Evolutionary conservation across 2,797 vertebrate genomes (phyloP), one percentile per base, ranked within the genome.

Genomic region (Gouania willdenowi): DNA sequence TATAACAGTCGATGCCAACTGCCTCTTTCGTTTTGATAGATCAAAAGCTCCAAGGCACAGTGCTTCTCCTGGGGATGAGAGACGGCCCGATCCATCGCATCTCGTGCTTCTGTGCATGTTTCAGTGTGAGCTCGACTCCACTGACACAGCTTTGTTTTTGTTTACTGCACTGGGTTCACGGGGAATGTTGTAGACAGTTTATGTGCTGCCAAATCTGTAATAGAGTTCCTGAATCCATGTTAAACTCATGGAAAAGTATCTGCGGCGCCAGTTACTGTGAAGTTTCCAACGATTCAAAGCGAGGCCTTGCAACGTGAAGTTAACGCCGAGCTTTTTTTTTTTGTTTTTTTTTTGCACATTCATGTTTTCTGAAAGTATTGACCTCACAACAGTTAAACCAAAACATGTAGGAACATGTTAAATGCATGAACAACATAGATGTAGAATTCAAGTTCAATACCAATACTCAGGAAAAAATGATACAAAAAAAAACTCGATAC

Each of bases 21-120:
- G 73, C 64, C 76, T 68, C 47, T 49, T 71, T 81, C 55, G 34
- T 71, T 82, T 71, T 81, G 45, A 67, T 57, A 65, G 76, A 84
- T 85, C 77, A 83, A 80, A 85, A 75, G 6, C 2, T 37, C 22
- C 14, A 45, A 58, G 60, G 55, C 63, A 54, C 16, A 45, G 23
- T 49, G 34, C 57, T 63, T 52, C 74, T 62, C 24, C 1, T 46
- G 56, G 57, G 67, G 37, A 55, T 55, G 55, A 41, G 57, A 54
- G 58, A 57, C 43, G 34, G 55, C 47, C 66, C 41, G 24, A 63
- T 76, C 70, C 52, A 66, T 71, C 53, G 39, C 29, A 35, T 38
- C 37, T 62, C 6, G 8, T 41, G 42, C 49, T 5, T 43, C 37
- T 55, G 37, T 52, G 17, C 15, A 27, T 53, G 20, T 42, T 32